phyloP scores from a whole-genome alignment of 1,140 invertebrate genomes.

The Patella vulgata region DNA sequence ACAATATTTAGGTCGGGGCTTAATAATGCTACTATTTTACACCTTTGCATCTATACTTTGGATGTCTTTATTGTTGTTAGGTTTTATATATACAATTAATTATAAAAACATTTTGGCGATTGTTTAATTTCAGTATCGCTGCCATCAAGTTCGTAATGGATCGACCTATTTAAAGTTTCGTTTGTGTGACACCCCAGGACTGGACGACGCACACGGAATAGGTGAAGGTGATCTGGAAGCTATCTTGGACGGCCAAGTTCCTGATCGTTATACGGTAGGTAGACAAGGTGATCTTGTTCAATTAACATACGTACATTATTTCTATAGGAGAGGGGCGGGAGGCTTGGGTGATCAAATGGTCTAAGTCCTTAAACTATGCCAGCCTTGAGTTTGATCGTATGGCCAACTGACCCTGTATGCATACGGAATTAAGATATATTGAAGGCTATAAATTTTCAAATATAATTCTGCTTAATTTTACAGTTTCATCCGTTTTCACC shows the following conservation, averaged over 20 bases:
- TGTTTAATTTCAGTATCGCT: conserved; percentile 18
- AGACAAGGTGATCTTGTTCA: background rate
- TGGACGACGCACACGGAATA: conserved; percentile 30
- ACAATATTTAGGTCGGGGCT: too few species aligned
- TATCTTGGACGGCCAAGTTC: conserved; percentile 29
- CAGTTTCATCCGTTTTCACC: too few species aligned
- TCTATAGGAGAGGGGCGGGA: too few species aligned
- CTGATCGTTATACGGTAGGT: conserved; percentile 21
- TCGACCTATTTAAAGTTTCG: conserved; percentile 20
- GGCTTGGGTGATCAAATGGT: too few species aligned
- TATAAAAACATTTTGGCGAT: too few species aligned
- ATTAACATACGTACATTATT: conserved; percentile 3
- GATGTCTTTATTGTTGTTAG: background rate
- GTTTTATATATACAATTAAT: background rate
- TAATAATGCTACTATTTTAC: too few species aligned
- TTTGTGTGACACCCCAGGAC: conserved; percentile 26
- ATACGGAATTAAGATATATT: too few species aligned
- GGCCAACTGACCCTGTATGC: too few species aligned
- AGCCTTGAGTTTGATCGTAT: too few species aligned
- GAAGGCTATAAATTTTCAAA: too few species aligned
- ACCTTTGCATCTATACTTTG: background rate
- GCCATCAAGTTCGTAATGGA: conserved; percentile 18
- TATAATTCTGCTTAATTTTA: too few species aligned
- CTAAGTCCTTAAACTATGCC: too few species aligned
- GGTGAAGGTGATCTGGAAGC: conserved; percentile 21